Conservation (phyloP, 2,113 vertebrate genomes). For the Aramus guarauna region DNA sequence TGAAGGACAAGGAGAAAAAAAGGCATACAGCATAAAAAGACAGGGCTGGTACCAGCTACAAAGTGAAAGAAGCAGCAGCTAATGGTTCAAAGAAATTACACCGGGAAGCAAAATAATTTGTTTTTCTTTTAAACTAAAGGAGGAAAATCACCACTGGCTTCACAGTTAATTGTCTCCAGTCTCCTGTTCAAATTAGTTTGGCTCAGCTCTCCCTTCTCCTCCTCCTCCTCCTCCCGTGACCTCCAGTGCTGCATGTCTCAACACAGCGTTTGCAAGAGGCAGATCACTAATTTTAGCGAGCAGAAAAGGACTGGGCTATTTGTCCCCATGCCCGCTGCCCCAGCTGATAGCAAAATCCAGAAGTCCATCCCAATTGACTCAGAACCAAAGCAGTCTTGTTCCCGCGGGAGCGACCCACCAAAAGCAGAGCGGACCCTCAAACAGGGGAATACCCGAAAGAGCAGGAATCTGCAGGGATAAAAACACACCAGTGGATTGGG, state of each 20-base stretch:
- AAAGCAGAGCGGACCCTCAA: background rate
- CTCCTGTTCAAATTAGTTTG: background rate
- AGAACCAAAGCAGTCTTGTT: background rate
- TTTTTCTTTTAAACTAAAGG: background rate
- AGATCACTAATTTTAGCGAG: background rate
- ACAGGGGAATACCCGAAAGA: background rate
- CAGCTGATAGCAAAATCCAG: background rate
- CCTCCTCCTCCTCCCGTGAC: background rate
- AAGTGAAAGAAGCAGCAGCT: background rate
- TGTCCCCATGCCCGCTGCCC: no score
- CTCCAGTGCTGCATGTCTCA: background rate
- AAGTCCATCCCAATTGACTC: background rate
- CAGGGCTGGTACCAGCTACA: no score
- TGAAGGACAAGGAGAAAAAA: background rate
- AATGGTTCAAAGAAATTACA: background rate
- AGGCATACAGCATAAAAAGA: fast-evolving
- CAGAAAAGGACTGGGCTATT: fast-evolving
- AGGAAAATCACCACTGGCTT: background rate
- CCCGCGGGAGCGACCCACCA: fast-evolving
- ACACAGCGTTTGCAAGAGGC: background rate
- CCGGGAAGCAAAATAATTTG: background rate
- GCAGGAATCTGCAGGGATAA: background rate
- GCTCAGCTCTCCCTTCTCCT: background rate
- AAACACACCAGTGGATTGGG: background rate
- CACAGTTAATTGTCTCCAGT: background rate